Percentiles rank a stretch among this genome's conserved stretches.
These are phyloP conservation scores for Gobiocypris rarus DNA, from an alignment of 2,113 vertebrate species.

Conservation along the genomic window DNA sequence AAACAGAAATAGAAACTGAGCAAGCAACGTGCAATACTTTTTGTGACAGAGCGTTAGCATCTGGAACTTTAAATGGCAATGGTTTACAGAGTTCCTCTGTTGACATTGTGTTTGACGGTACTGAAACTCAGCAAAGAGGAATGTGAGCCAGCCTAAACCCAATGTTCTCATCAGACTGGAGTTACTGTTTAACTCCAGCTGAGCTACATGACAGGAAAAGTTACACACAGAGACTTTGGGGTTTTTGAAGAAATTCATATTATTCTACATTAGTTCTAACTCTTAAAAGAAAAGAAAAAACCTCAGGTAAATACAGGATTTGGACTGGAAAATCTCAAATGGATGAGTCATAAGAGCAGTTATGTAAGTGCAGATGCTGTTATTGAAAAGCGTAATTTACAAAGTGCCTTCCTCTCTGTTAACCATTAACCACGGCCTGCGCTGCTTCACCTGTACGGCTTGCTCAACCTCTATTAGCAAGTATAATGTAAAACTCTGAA, in stretches of 20 bases:
- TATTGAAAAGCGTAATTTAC: conserved; percentile 5
- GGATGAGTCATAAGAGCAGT: conserved; percentile 36
- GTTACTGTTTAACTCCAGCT: conserved; percentile 44
- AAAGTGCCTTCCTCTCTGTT: not conserved
- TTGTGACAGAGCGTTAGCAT: not conserved
- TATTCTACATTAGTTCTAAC: not conserved
- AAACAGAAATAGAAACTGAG: not conserved
- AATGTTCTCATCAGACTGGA: not conserved
- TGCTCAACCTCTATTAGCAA: not conserved
- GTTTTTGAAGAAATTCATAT: not conserved
- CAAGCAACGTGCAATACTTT: not conserved
- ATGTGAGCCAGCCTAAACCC: not conserved
- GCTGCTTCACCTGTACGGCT: conserved; percentile 1
- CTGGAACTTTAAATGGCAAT: not conserved
- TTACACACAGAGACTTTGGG: not conserved
- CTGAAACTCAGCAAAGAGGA: conserved; percentile 7
- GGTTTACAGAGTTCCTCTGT: not conserved
- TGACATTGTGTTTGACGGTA: not conserved
- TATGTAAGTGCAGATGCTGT: conserved; percentile 14
- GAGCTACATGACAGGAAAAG: not conserved
- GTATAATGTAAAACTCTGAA: not conserved
- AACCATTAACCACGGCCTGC: conserved; percentile 21
- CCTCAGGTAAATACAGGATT: not conserved
- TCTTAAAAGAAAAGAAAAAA: not conserved
- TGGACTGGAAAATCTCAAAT: not conserved